These are phyloP conservation scores for Siniperca knerii DNA, from an alignment of 2,113 vertebrate species.

Conservation along the genomic window DNA sequence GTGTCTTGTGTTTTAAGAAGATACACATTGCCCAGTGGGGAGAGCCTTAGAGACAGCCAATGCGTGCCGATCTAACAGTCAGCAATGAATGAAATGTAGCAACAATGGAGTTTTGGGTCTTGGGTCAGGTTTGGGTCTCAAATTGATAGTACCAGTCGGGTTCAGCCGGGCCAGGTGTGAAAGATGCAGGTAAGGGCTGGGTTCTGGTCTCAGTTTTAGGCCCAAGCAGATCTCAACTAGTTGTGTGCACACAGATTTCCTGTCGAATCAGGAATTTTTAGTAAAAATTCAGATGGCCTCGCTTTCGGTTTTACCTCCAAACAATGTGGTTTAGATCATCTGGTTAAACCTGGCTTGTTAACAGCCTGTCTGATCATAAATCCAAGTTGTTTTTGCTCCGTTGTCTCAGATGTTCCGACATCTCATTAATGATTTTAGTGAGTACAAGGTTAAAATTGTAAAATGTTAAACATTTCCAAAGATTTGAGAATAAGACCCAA, in stretches of 20 bases:
- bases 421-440: neutral
- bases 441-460: too few species aligned
- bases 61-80: too few species aligned
- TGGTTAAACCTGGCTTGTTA: neutral
- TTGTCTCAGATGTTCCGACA: neutral
- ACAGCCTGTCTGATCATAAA: neutral
- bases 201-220: neutral
- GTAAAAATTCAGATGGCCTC: neutral
- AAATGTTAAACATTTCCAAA: neutral
- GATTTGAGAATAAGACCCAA: neutral
- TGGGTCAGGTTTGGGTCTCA: neutral
- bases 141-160: neutral
- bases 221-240: neutral
- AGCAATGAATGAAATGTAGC: neutral
- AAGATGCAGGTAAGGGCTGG: neutral
- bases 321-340: too few species aligned
- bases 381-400: neutral
- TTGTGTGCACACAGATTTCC: neutral
- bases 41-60: too few species aligned
- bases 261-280: neutral
- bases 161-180: neutral
- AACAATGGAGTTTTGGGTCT: neutral
- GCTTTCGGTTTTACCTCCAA: neutral
- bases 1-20: neutral
- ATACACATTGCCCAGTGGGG: too few species aligned